Evolutionary conservation across 1,140 invertebrate genomes (phyloP), one percentile per base, ranked within the genome.

Genomic region (Drosophila nigromelanica): DNA sequence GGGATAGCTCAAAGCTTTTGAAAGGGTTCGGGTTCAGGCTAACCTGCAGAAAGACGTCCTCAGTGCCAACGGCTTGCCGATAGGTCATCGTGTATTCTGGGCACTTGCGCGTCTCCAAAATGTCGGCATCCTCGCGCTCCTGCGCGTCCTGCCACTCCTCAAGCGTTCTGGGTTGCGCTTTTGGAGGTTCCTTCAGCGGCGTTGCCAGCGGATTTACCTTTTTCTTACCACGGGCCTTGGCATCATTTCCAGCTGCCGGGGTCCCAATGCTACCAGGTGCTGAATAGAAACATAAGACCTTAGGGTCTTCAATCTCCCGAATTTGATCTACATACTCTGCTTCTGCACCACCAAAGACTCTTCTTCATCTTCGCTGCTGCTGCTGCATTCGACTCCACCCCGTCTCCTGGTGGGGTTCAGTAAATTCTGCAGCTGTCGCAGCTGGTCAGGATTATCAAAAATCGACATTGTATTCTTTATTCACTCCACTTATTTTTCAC

Each of bases 11-110:
- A 37, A 14, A 3, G 21, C 58, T 5, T 37, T 10, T 48, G 40
- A 63, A 40, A 3, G 1, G 18, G 30, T 42, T 15, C 30, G 33
- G 12, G 58, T 15, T n/a, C 7, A 7, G 27, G 33, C 45, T 39
- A 45, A 96, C 96, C 92, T 96, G 96, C 50, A 98, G 92, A 92
- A 95, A 98, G 37, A 98, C 94, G 91, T 98, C 97, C 92, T 97
- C 96, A 1, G 97, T 94, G 8, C 94, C 95, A 2, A 98, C 96
- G 51, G 95, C 93, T 91, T 98, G 97, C 76, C 96, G 95, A 89
- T 97, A 98, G 80, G 95, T 94, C 81, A 98, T 96, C 18, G 96
- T 95, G 92, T 96, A 98, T 73, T 95, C 94, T 1, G 97, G 97
- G 40, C 93, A 93, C 80, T 94, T 94, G 50, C 96, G 92, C 2